Evolutionary conservation across 2,888 invertebrate genomes (phyloP), one percentile per base, ranked within the genome.

Genomic region (Orthonychiurus folsomi): DNA sequence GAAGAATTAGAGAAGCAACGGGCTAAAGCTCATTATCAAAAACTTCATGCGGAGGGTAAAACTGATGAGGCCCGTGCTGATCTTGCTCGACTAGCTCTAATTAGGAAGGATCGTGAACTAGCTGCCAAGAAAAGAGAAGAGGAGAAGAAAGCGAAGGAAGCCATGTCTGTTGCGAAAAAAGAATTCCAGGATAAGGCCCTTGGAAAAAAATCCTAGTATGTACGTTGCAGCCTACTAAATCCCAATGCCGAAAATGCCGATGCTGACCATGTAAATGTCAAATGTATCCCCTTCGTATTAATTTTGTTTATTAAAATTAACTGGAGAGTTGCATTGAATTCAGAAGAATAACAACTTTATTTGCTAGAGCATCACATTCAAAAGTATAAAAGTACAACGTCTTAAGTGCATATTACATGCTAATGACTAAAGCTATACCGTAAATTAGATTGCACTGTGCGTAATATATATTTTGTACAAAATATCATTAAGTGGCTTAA

Each of bases 1-100:
- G 95, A 96, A 80, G 94, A 94, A 77, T 80, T 96, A 60, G 93
- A 95, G 76, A 87, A 88, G 75, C 93, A 94, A 76, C 85, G 86
- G 73, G 93, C 93, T 0, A 87, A 88, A 65, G 89, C 88, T 2
- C 87, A 90, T 68, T 96, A 96, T 78, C 89, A 92, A 76, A 92
- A 91, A 76, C 79, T 95, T 53, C 96, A 96, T 75, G 89, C 92
- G 0, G 91, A 91, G 71, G 96, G 96, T 52, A 93, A 93, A 78
- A 97, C 96, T 0, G 93, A 93, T 25, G 93, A 96, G 76, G 96
- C 96, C 0, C 84, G 92, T 60, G 90, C 94, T 0, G 97, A 97
- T 80, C 80, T 97, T 57, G 96, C 95, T 2, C 81, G 96, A 61
- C 82, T 97, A 73, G 95, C 95, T 2, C 87, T 96, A 73, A 92